Evolutionary conservation across 2,888 invertebrate species (phyloP), one percentile per base, ranked within the genome.

Genomic region (Merodon equestris): DNA sequence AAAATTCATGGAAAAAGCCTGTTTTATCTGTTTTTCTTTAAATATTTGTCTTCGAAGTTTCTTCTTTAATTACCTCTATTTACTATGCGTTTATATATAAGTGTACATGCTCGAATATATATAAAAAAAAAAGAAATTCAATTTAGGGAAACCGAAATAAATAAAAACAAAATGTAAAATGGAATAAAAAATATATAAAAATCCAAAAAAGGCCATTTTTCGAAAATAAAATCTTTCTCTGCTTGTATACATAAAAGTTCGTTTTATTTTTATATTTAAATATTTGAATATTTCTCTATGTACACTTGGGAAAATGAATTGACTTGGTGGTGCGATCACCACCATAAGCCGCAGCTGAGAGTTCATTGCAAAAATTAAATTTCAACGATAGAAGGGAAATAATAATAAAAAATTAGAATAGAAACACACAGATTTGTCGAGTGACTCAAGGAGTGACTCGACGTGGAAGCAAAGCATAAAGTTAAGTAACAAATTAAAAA

Each of bases 271-370:
- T 4, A 27, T 27, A 27, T 27, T 27, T 27, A 27, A 27, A 27
- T 27, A 27, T 27, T 27, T 7, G 27, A 27, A 27, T 7, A 27
- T 4, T 7, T 27, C 27, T 2, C 27, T 27, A 27, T 27, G 27
- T 27, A 27, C 27, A 27, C 2, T 2, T 4, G 27, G 27, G 27
- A 27, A 7, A 2, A 27, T 27, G 27, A 27, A 27, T 27, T 27
- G 27, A 4, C 7, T 27, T 2, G 27, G 27, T 27, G 27, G 27
- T 27, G 3, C 27, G 7, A 7, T 27, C 27, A 27, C 27, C 27
- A 56, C 48, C 19, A 56, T 66, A 48, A 48, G 45, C 54, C 27
- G 56, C 51, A 60, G 53, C 68, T 75, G 51, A 68, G 57, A 74
- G 74, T 47, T 68, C 27, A 27, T 4, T 27, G 27, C 27, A 27